A percentile compares a stretch with the other conserved stretches of the same genome.
phyloP scores from a whole-genome alignment of 23 tunicate genomes.

The Trididemnum miniatum region DNA sequence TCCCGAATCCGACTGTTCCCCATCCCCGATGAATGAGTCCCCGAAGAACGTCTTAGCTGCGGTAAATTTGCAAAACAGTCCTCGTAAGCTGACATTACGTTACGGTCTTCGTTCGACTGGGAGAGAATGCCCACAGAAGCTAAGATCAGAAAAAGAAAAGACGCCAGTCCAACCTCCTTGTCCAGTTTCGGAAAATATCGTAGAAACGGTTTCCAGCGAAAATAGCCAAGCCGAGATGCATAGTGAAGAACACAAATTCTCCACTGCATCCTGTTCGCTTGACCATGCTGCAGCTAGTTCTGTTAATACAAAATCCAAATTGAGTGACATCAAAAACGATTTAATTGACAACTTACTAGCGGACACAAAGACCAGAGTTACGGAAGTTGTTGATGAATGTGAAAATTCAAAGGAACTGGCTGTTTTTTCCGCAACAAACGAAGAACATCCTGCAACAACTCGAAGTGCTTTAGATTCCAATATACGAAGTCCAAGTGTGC shows the following conservation, averaged over 20 bases:
- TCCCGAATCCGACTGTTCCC: background rate
- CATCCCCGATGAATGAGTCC: background rate
- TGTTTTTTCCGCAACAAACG: background rate
- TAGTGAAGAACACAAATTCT: background rate
- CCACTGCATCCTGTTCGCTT: background rate
- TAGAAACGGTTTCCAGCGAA: background rate
- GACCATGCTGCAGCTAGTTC: background rate
- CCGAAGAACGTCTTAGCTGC: slow-evolving; percentile 15
- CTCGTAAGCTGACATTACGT: slow-evolving; percentile 35
- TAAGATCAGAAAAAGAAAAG: background rate
- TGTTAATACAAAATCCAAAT: background rate
- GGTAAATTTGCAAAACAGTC: slow-evolving; percentile 22
- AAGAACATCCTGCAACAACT: background rate
- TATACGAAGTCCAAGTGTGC: background rate
- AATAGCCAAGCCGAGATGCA: background rate
- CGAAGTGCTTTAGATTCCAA: background rate
- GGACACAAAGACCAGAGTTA: background rate
- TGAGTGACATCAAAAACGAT: background rate
- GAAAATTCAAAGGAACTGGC: background rate
- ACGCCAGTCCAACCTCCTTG: background rate
- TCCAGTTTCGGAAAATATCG: background rate
- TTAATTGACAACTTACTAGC: background rate
- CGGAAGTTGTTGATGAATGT: background rate
- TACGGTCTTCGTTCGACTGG: slow-evolving; percentile 36
- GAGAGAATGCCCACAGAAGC: too few species aligned